Evolutionary conservation across 2,888 invertebrate species (phyloP), one percentile per base, ranked within the genome.

Genomic region (Papilio demoleus): DNA sequence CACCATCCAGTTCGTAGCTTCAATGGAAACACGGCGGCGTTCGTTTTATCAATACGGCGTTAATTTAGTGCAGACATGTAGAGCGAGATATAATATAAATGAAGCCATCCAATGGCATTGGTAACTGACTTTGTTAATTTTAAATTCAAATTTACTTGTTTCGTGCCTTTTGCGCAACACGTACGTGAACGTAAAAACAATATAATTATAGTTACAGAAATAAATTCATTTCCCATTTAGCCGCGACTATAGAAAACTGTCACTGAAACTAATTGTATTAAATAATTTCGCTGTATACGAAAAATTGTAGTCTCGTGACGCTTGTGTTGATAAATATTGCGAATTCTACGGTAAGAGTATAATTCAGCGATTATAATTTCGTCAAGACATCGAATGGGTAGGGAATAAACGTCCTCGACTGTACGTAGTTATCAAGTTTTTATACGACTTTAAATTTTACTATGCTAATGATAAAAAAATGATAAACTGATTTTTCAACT

Each of bases 1-100:
- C 53, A 9, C 53, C 53, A 17, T 17, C 9, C n/a, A n/a, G 53
- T 31, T 14, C 22, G 22, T 22, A 14, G 19, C 58, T 34, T 36
- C 36, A 12, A 36, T 12, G 22, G 36, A 22, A 59, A 36, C 31
- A 58, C 17, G 31, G 6, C 19, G 5, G 47, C 22, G 22, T 50
- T 17, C 11, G 24, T 40, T 56, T 65, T 56, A 65, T 65, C 65
- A 40, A 40, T 24, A 42, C 31, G 19, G 12, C 56, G 56, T 24
- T 65, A 65, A 56, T 65, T 65, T 27, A 65, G 27, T 56, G 40
- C 56, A 53, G n/a, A 65, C 36, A 56, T 42, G 65, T 65, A 27
- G 56, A 53, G 40, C 22, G 11, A 27, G 53, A 24, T 56, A 40
- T 56, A 65, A 31, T 50, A 56, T 40, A 36, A 40, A 64, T 64